Conservation (phyloP, 2,113 vertebrate species). For the Sapayoa aenigma region DNA sequence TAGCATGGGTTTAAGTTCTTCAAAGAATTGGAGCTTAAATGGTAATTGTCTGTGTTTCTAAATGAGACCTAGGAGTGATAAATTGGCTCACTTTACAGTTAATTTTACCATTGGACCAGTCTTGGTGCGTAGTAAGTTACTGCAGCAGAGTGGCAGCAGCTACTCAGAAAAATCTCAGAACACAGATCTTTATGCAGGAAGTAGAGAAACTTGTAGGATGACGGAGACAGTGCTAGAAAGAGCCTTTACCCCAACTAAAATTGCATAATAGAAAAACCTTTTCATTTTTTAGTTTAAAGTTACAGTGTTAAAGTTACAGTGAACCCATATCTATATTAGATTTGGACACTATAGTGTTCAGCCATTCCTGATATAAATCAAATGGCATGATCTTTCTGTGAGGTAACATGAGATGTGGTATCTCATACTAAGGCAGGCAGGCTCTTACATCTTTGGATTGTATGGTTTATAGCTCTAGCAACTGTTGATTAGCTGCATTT, state of each 20-base stretch:
- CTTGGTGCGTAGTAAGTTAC: neutral
- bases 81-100: neutral
- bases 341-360: neutral
- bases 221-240: neutral
- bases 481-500: neutral
- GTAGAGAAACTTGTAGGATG: neutral
- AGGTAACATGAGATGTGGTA: neutral
- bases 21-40: neutral
- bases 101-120: neutral
- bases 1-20: neutral
- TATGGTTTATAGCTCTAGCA: neutral
- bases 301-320: neutral
- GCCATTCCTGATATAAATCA: neutral
- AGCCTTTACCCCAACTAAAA: neutral
- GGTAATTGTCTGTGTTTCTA: neutral
- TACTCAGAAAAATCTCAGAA: neutral
- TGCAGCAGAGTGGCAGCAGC: neutral
- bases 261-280: neutral
- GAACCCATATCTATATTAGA: neutral
- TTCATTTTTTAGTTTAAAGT: neutral
- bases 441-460: neutral
- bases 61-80: neutral
- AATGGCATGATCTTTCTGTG: neutral
- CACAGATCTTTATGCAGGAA: neutral
- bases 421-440: neutral